A percentile compares a stretch with the other conserved stretches of the same genome.
Conservation (phyloP, 2,797 vertebrate genomes). For the Spinus pinus region DNA sequence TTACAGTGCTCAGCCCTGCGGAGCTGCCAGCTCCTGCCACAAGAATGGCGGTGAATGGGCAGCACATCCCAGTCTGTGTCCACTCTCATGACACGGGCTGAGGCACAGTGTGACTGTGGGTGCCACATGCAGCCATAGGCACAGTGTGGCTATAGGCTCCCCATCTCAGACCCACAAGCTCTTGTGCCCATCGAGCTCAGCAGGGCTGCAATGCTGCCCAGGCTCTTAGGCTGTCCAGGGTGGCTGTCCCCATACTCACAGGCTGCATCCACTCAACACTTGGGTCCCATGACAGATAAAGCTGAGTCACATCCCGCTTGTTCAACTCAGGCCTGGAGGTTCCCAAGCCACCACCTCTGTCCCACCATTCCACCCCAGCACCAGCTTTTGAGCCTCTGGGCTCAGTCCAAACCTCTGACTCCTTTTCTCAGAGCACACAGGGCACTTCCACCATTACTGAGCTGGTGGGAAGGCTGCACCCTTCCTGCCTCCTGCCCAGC, state of each 20-base stretch:
- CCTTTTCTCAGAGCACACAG: not conserved
- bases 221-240: not conserved
- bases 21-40: not conserved
- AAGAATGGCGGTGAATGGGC: not conserved
- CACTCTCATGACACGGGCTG: accelerated
- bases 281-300: not conserved
- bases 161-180: not conserved
- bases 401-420: not conserved
- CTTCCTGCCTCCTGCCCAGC: not conserved
- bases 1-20: not conserved
- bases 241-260: not conserved
- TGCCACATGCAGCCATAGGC: not conserved
- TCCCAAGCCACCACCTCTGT: not conserved
- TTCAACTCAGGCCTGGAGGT: not conserved
- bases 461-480: not conserved
- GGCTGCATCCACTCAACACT: not conserved
- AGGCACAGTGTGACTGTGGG: not conserved
- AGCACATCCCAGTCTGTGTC: not conserved
- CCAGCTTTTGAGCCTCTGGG: not conserved
- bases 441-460: not conserved
- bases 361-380: not conserved
- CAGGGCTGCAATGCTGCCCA: not conserved
- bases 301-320: not conserved
- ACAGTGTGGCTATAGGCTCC: not conserved
- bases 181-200: accelerated